Conservation (phyloP, 2,888 invertebrate genomes). For the Corbicula japonica region DNA sequence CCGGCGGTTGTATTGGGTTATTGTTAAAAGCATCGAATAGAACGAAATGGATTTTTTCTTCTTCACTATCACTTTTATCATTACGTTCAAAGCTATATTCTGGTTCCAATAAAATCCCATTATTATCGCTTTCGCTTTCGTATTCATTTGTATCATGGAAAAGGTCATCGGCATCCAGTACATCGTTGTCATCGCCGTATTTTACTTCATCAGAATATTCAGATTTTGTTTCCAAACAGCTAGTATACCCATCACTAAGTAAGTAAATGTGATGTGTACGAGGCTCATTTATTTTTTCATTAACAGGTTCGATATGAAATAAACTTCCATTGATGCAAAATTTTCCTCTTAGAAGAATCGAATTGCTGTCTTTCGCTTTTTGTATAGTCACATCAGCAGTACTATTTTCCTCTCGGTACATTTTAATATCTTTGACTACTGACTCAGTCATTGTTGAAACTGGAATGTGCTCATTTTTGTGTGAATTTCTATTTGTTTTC, state of each 20-base stretch:
- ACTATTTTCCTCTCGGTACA: no score
- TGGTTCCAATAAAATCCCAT: background rate
- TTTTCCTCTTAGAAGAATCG: conserved; percentile 1
- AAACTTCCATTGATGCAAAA: conserved; percentile 21
- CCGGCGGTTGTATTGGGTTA: background rate
- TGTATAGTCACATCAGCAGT: no score
- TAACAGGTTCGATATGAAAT: background rate
- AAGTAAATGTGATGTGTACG: background rate
- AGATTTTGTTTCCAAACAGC: background rate
- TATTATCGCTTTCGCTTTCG: no score
- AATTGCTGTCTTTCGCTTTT: no score
- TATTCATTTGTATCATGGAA: background rate
- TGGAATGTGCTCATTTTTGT: no score
- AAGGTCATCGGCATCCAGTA: background rate
- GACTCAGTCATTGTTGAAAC: no score
- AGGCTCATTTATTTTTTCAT: background rate
- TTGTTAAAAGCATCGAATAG: conserved; percentile 24
- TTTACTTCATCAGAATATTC: background rate
- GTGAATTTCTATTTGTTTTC: no score
- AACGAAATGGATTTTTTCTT: background rate
- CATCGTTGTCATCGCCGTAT: background rate
- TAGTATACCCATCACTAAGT: no score
- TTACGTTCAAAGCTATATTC: background rate
- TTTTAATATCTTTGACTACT: no score
- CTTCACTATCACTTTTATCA: background rate